Percentiles rank a stretch among this genome's conserved stretches.
phyloP scores from a whole-genome alignment of 2,113 vertebrate genomes.

The Girardinichthys multiradiatus region DNA sequence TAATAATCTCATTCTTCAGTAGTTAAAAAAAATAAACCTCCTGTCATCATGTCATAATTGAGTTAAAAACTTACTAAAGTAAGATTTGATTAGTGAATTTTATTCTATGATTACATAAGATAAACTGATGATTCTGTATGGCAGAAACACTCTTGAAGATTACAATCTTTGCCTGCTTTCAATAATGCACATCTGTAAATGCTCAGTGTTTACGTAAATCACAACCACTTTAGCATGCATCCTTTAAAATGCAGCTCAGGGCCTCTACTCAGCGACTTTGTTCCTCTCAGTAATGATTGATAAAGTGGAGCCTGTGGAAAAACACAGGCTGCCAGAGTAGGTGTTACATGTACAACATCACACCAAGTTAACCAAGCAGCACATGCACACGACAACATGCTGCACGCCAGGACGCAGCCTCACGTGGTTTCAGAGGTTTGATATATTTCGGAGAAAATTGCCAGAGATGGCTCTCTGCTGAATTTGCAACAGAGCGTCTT shows the following conservation, averaged over 20 bases:
- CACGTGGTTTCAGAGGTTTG: constrained; percentile 38
- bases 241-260: constrained; percentile 40
- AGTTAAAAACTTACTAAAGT: neutral
- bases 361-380: constrained; percentile 46
- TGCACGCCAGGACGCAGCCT: constrained; percentile 27
- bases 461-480: constrained; percentile 54
- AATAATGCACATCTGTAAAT: constrained; percentile 59
- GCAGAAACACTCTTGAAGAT: constrained; percentile 10
- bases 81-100: neutral
- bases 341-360: constrained; percentile 54
- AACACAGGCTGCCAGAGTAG: constrained; percentile 47
- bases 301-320: constrained; percentile 60
- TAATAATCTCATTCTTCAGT: neutral
- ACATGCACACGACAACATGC: constrained; percentile 30
- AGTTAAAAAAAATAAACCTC: neutral
- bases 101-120: neutral
- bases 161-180: constrained; percentile 49
- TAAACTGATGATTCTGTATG: neutral
- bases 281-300: constrained; percentile 54
- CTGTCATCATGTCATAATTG: neutral
- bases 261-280: constrained; percentile 30
- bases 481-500: constrained; percentile 53
- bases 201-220: constrained; percentile 56
- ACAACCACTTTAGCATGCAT: constrained; percentile 40
- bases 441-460: constrained; percentile 55